Evolutionary conservation across 2,113 vertebrate species (phyloP).

Genomic region (Chionomys nivalis): DNA sequence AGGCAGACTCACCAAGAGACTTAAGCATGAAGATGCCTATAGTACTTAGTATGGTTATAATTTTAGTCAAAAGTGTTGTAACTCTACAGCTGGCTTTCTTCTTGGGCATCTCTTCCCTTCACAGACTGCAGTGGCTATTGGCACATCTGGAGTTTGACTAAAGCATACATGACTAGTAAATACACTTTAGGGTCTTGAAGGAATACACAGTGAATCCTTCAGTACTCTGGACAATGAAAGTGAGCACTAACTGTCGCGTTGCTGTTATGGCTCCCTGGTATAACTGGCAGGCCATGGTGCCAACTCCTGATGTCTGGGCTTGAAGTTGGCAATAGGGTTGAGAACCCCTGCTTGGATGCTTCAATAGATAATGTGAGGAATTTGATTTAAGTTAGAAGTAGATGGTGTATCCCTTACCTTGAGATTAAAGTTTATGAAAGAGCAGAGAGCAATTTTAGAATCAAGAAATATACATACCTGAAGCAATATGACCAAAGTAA

Average conservation of each 20-base stretch:
- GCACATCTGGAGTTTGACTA: neutral
- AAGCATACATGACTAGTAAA: neutral
- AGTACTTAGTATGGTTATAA: neutral
- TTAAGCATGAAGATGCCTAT: neutral
- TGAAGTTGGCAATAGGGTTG: neutral
- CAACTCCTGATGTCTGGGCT: neutral
- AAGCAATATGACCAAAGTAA: neutral
- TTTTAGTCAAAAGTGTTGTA: neutral
- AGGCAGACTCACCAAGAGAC: neutral
- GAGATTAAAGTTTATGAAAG: conserved; percentile 19
- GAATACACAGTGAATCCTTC: neutral
- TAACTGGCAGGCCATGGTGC: no score
- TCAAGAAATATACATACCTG: neutral
- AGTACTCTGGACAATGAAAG: no score
- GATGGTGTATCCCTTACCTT: neutral
- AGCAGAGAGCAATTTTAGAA: neutral
- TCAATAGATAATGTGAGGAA: neutral
- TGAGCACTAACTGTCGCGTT: neutral
- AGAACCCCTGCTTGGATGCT: neutral
- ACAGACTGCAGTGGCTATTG: neutral
- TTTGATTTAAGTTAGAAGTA: neutral
- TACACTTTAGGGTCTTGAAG: neutral
- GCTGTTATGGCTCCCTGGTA: neutral
- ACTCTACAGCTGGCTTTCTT: neutral
- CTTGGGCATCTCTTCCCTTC: neutral